A percentile compares a stretch with the other conserved stretches of the same genome.
These are phyloP conservation scores for Sinella curviseta DNA, from an alignment of 1,140 invertebrate species.

Conservation along the genomic window DNA sequence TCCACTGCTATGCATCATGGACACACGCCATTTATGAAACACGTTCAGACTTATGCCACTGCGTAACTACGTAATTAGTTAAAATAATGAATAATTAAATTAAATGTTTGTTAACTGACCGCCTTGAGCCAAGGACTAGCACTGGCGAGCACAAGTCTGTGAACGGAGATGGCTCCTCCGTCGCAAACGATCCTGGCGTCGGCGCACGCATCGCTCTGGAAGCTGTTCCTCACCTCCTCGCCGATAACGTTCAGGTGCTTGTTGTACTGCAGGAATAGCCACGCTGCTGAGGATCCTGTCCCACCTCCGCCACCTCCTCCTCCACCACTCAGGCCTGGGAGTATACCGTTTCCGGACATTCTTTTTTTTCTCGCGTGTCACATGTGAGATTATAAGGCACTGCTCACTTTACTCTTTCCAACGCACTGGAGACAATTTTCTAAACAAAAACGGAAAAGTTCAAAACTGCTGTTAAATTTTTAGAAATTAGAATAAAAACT, in stretches of 20 bases:
- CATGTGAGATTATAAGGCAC: too few species aligned
- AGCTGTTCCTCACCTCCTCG: slow-evolving; percentile 48
- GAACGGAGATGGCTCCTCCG: slow-evolving; percentile 48
- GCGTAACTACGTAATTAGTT: too few species aligned
- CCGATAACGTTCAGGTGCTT: slow-evolving; percentile 50
- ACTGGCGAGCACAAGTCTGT: slow-evolving; percentile 49
- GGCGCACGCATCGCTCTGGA: slow-evolving; percentile 46
- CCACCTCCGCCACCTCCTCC: background rate
- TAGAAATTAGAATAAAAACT: too few species aligned
- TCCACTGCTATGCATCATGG: too few species aligned
- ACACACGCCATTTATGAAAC: too few species aligned
- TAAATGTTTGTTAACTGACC: slow-evolving; percentile 35
- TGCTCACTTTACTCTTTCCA: too few species aligned
- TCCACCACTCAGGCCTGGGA: background rate
- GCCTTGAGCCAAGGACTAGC: slow-evolving; percentile 49
- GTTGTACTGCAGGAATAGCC: slow-evolving; percentile 51
- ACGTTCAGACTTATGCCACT: too few species aligned
- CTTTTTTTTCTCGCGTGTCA: too few species aligned
- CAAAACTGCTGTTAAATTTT: too few species aligned
- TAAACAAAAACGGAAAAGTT: too few species aligned
- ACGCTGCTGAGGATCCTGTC: slow-evolving; percentile 37
- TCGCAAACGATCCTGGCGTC: slow-evolving; percentile 49
- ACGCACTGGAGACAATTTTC: too few species aligned
- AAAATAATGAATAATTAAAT: slow-evolving; percentile 13
- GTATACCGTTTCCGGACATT: too few species aligned